phyloP scores from a whole-genome alignment of 2,888 invertebrate genomes.

The Macaria notata region DNA sequence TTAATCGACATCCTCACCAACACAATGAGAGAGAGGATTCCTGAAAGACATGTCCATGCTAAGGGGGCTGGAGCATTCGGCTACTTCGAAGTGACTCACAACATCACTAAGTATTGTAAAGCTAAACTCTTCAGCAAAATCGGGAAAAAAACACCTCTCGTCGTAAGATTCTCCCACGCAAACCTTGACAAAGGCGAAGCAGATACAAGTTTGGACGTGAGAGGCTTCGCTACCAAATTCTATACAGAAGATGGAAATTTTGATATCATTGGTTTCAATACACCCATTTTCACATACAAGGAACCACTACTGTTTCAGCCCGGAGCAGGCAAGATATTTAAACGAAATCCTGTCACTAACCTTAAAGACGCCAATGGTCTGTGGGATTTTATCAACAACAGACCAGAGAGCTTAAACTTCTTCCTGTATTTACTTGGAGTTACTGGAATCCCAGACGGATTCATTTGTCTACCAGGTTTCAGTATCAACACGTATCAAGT shows the following conservation, averaged over 20 bases:
- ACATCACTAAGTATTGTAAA: constrained; percentile 88
- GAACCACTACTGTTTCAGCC: constrained; percentile 94
- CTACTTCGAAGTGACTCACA: constrained; percentile 92
- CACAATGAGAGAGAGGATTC: constrained; percentile 64
- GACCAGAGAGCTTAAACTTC: constrained; percentile 93
- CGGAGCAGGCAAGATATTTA: constrained; percentile 93
- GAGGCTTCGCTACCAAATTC: constrained; percentile 95
- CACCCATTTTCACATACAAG: constrained; percentile 93
- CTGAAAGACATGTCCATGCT: constrained; percentile 95
- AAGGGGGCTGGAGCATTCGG: constrained; percentile 95
- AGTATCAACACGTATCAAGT: constrained; percentile 95
- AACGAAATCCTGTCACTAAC: constrained; percentile 93
- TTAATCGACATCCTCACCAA: neutral
- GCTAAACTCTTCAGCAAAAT: constrained; percentile 87
- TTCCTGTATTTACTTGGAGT: constrained; percentile 91
- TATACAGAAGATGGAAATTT: constrained; percentile 93
- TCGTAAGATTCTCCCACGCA: constrained; percentile 89
- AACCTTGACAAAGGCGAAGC: constrained; percentile 93
- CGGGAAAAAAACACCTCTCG: constrained; percentile 89
- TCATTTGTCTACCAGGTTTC: constrained; percentile 95
- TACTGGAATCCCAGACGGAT: constrained; percentile 94
- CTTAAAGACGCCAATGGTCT: constrained; percentile 94
- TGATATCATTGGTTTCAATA: constrained; percentile 95
- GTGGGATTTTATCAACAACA: constrained; percentile 94
- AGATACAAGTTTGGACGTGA: constrained; percentile 92